phyloP scores from a whole-genome alignment of 2,113 vertebrate species.

The Nyctereutes procyonoides region DNA sequence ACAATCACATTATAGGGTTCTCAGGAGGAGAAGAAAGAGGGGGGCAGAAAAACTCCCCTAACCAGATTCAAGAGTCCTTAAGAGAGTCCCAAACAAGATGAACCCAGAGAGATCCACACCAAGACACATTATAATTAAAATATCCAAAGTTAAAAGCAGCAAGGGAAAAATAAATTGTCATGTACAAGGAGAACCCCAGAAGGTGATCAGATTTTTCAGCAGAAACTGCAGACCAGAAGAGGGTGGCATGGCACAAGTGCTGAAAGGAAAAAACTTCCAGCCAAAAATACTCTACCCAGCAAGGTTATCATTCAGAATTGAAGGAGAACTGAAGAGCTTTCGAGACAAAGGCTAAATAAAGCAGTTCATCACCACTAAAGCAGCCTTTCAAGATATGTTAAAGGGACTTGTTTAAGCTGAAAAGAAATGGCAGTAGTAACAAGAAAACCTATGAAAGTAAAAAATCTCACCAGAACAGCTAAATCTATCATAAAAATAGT shows the following conservation, averaged over 20 bases:
- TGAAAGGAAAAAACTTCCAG: background rate
- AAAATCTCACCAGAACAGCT: background rate
- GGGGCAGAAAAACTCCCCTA: background rate
- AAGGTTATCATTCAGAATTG: background rate
- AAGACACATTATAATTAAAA: background rate
- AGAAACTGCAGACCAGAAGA: background rate
- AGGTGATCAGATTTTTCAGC: background rate
- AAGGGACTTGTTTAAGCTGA: background rate
- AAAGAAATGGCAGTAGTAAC: background rate
- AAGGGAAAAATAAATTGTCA: background rate
- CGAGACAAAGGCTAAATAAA: background rate
- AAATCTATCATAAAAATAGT: background rate
- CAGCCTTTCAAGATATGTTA: background rate
- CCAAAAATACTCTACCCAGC: background rate
- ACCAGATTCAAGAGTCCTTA: background rate
- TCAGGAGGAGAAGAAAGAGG: background rate
- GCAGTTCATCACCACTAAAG: background rate
- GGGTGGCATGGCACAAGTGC: background rate
- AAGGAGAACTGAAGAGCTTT: background rate
- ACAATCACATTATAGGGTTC: background rate
- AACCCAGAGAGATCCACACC: background rate
- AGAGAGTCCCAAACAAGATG: background rate
- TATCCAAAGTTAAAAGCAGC: background rate
- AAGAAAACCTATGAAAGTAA: background rate
- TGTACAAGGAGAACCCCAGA: background rate